These are phyloP conservation scores for Antitype chi DNA, from an alignment of 2,888 invertebrate genomes.

Conservation along the genomic window DNA sequence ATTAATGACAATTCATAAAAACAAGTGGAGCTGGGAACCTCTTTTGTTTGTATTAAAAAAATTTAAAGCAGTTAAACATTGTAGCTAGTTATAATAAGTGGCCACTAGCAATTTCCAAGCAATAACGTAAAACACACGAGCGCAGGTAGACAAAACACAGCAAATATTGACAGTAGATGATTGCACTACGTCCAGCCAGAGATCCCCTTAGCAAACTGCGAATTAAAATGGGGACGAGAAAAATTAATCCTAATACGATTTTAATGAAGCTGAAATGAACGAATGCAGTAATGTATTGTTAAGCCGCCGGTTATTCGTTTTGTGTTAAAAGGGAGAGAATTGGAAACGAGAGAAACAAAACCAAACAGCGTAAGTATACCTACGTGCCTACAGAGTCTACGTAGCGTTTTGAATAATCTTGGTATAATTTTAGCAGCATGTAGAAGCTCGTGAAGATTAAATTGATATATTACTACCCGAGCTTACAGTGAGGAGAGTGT, in stretches of 20 bases:
- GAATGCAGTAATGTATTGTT: constrained; percentile 89
- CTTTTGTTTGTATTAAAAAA: constrained; percentile 45
- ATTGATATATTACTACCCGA: constrained; percentile 69
- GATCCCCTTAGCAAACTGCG: constrained; percentile 88
- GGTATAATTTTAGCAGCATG: constrained; percentile 63
- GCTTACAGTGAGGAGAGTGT: constrained; percentile 68
- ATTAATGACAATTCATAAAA: constrained; percentile 53
- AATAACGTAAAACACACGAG: constrained; percentile 77
- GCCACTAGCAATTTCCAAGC: constrained; percentile 65
- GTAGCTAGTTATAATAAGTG: constrained; percentile 57
- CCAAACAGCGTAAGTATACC: constrained; percentile 32
- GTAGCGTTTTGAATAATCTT: constrained; percentile 60
- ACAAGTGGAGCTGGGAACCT: constrained; percentile 34
- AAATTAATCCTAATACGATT: constrained; percentile 91
- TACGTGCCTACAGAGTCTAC: constrained; percentile 28
- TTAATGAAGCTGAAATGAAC: constrained; percentile 90
- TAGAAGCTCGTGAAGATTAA: constrained; percentile 70
- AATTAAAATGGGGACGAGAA: constrained; percentile 90
- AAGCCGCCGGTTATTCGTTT: constrained; percentile 85
- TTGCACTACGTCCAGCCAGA: constrained; percentile 85
- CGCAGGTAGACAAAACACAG: constrained; percentile 85
- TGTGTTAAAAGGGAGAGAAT: constrained; percentile 74
- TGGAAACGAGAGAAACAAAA: constrained; percentile 75
- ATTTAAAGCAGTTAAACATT: constrained; percentile 53
- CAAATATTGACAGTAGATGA: constrained; percentile 90